These are phyloP conservation scores for Felis chaus DNA, from an alignment of 2,113 vertebrate species.

Conservation along the genomic window DNA sequence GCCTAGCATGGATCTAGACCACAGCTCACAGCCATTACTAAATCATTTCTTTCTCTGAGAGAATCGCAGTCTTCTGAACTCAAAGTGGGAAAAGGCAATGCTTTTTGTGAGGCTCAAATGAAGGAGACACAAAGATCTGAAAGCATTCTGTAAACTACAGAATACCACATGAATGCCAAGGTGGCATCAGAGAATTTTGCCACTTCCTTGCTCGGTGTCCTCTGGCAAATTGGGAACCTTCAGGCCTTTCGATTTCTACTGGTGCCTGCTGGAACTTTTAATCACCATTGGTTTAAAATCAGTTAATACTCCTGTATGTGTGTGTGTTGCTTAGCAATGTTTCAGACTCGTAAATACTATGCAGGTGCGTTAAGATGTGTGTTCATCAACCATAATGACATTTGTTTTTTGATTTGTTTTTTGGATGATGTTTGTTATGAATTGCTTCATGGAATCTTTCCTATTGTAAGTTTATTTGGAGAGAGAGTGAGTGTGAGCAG, in stretches of 20 bases:
- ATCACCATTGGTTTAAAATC: background rate
- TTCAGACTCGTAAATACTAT: background rate
- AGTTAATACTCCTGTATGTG: background rate
- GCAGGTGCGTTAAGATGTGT: background rate
- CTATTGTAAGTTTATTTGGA: no score
- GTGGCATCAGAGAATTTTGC: background rate
- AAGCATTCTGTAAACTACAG: background rate
- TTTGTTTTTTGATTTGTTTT: background rate
- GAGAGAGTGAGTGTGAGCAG: no score
- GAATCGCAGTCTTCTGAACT: background rate
- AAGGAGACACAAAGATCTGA: background rate
- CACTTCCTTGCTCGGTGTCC: background rate
- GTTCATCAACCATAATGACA: background rate
- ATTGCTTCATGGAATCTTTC: no score
- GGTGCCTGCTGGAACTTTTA: background rate
- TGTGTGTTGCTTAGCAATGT: background rate
- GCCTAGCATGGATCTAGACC: background rate
- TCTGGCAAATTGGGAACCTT: background rate
- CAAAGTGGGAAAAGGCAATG: rapidly evolving
- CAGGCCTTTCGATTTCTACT: background rate
- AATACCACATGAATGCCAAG: background rate
- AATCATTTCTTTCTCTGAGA: background rate
- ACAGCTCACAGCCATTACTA: background rate
- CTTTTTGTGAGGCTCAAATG: background rate
- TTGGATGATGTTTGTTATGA: no score